These are phyloP conservation scores for Enteromius thamalakanensis DNA, from an alignment of 2,797 vertebrate species.

Conservation along the genomic window DNA sequence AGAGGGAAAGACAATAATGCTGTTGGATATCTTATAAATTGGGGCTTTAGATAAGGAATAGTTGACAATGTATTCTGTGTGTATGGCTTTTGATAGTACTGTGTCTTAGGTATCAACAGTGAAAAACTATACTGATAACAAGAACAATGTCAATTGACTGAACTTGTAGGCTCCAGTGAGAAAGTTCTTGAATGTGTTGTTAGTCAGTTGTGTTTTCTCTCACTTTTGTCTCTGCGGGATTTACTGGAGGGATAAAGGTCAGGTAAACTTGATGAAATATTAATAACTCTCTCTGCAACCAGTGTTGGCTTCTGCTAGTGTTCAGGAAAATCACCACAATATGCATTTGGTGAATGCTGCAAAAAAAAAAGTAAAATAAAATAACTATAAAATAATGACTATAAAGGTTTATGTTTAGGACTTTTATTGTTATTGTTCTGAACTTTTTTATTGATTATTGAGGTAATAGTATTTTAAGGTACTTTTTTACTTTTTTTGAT, in stretches of 20 bases:
- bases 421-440: neutral
- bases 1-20: constrained; percentile 6
- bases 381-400: no score
- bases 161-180: neutral
- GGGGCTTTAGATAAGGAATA: neutral
- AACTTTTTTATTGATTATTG: neutral
- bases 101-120: neutral
- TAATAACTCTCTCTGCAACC: constrained; percentile 28
- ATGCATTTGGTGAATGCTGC: neutral
- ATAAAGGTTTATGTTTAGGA: neutral
- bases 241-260: constrained; percentile 32
- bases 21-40: neutral
- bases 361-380: neutral
- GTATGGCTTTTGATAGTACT: neutral
- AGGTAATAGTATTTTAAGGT: neutral
- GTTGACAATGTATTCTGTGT: neutral
- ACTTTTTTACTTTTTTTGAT: no score
- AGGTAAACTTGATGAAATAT: constrained; percentile 47
- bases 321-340: constrained; percentile 13
- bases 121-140: constrained; percentile 10
- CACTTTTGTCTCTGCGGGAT: constrained; percentile 20
- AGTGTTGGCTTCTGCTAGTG: constrained; percentile 15
- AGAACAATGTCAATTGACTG: neutral
- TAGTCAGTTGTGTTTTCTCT: constrained; percentile 39
- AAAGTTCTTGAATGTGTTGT: neutral